Base-by-base conservation (phyloP, 2,113 vertebrate genomes). In the Crotophaga sulcirostris region DNA sequence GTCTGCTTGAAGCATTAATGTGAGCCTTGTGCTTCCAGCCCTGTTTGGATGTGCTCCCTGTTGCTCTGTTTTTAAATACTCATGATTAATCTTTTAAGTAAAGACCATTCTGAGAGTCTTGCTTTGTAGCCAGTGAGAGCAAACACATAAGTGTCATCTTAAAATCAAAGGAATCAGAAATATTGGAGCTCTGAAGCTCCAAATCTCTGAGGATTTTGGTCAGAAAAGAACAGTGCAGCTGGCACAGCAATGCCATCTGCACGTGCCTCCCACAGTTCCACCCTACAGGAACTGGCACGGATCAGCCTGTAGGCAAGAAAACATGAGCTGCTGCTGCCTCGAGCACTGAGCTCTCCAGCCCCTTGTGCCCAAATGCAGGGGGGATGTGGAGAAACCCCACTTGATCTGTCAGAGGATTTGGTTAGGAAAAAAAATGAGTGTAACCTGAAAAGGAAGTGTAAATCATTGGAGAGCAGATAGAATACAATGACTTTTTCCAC, bases 201-300 rank as follows among this genome's bases (percentile, higher is more conserved):
- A 44, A 4, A 23, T 62, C 23, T 47, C 20, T 23, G 10, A 12
- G 10, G 23, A 2, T 33, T n/a, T 56, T n/a, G 42, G 62, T 13
- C 64, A 34, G 58, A 11, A 6, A 20, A 55, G 54, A 33, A 7
- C 8, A 0, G 18, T 16, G 7, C 13, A 3, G 4, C 5, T 4
- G 33, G 60, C 52, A 11, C 9, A 13, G 42, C 1, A 11, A 20
- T 13, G 29, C 54, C 6, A 3, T 1, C 10, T 16, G 26, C 7
- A 2, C 13, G 34, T 36, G 31, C 49, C 33, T 44, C 45, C 34
- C 47, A 49, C 24, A 5, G 17, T 12, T 11, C 15, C 19, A 24
- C 45, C 17, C 59, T 5, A 1, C 14, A 2, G 58, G 73, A 31
- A 5, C 52, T 15, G 45, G n/a, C 77, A 81, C 56, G 42, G 11